Conservation (phyloP, 2,888 invertebrate species). For the Melanchra persicariae region DNA sequence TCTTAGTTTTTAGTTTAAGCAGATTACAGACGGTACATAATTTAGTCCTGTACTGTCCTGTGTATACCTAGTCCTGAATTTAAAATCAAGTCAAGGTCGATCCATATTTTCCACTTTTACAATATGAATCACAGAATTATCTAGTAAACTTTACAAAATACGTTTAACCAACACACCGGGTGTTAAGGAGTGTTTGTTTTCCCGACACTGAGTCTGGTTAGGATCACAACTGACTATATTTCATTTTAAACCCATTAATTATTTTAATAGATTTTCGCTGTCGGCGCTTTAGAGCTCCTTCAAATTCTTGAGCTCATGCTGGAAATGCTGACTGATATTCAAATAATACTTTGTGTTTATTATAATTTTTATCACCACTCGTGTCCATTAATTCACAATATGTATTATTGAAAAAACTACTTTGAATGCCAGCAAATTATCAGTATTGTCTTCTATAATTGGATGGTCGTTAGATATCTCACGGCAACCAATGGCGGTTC, state of each 20-base stretch:
- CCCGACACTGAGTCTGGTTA: slow-evolving; percentile 65
- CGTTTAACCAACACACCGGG: slow-evolving; percentile 37
- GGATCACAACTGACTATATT: slow-evolving; percentile 63
- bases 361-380: not conserved
- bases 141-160: slow-evolving; percentile 32
- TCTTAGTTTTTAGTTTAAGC: not conserved
- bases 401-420: not conserved
- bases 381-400: not conserved
- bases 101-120: slow-evolving; percentile 37
- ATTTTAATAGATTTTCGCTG: slow-evolving; percentile 51
- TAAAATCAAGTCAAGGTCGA: slow-evolving; percentile 16
- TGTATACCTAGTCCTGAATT: not conserved
- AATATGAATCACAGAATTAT: slow-evolving; percentile 47
- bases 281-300: slow-evolving; percentile 14
- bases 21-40: not conserved
- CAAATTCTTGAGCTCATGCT: not conserved
- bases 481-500: slow-evolving; percentile 13
- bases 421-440: slow-evolving; percentile 22
- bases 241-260: slow-evolving; percentile 64
- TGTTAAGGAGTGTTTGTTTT: slow-evolving; percentile 65
- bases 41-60: no score
- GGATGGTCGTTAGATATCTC: slow-evolving; percentile 33
- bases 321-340: not conserved
- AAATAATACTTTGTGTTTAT: not conserved
- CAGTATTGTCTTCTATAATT: slow-evolving; percentile 40